Evolutionary conservation across 2,888 invertebrate genomes (phyloP), one percentile per base, ranked within the genome.

Genomic region (Endotricha flammealis): DNA sequence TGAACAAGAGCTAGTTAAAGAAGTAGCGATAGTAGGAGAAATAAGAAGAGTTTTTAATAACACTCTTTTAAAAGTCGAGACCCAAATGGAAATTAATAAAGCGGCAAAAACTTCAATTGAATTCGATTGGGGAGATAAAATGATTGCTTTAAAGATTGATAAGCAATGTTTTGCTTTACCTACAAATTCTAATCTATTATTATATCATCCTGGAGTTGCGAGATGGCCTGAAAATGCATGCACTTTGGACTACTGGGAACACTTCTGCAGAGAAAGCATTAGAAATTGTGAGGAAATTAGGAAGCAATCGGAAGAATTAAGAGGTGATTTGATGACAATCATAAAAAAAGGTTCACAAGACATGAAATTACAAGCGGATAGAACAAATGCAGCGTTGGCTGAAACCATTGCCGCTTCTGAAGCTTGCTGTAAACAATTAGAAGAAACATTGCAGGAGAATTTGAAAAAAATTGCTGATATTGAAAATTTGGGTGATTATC

Each of bases 41-140:
- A 91, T 94, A 32, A 83, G 90, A 42, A 83, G 89, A 42, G 76
- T 90, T 0, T 88, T 94, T 38, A 76, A 81, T 16, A 85, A 89
- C 34, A 91, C 91, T 0, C 67, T 93, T 25, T 82, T 83, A 7
- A 92, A 92, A 63, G 90, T 93, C 1, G 91, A 93, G 45, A 72
- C 81, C 14, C 93, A 94, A 66, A 87, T 93, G 64, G 62, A 86
- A n/a, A 90, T 91, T 53, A 92, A 95, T 58, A 92, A 91, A 60
- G 91, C 93, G 3, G 92, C 93, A 0, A 96, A 96, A 64, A 86
- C 91, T 25, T 88, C 91, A 12, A 78, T 96, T 39, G 97, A 97
- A 75, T 90, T 89, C 49, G 96, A 97, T 66, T 97, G 96, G 95
- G 93, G 95, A 49, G 95, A 97, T 65, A 97, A 97, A 76, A 90